Evolutionary conservation across 2,888 invertebrate genomes (phyloP), one percentile per base, ranked within the genome.

Genomic region (Cyclophora punctaria): DNA sequence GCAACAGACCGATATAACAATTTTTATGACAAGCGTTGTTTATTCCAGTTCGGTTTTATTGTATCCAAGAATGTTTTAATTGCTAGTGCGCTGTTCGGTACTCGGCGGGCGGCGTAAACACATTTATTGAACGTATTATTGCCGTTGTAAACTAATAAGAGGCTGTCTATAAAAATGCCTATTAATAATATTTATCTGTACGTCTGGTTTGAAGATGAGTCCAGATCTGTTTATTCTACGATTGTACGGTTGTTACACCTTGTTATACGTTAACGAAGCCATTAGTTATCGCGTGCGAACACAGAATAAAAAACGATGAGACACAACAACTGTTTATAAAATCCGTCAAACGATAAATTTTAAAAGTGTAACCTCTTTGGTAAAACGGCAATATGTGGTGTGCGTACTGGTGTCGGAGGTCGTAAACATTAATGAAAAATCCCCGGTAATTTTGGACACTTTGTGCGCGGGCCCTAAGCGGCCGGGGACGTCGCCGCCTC

Each of bases 401-500:
- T 37, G 37, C 37, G 5, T 4, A 33, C 33, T 44, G 34, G 44
- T 44, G 44, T 20, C 44, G 34, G 33, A 20, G 50, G 52, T 62
- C 61, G 69, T 74, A 73, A 76, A 76, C 71, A 72, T 71, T 77
- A 75, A 69, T 67, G 71, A 63, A 66, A 66, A 71, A 67, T 66
- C 67, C 69, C 62, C 56, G 51, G 64, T 69, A 65, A 66, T 62
- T 37, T 60, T 66, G 63, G 71, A 74, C 72, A 71, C 69, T 68
- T 47, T 44, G 53, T 59, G 60, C 57, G 58, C 63, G 61, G 60
- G 63, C 62, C 63, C 53, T 64, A 58, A 61, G 62, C 37, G 57
- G 59, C 56, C 60, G 20, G 56, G 68, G 87, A 86, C 71, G 75
- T 85, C 86, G 80, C 74, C 79, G 67, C 85, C 83, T 85, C 77